Conservation (phyloP, 2,113 vertebrate species). For the Coregonus clupeaformis region DNA sequence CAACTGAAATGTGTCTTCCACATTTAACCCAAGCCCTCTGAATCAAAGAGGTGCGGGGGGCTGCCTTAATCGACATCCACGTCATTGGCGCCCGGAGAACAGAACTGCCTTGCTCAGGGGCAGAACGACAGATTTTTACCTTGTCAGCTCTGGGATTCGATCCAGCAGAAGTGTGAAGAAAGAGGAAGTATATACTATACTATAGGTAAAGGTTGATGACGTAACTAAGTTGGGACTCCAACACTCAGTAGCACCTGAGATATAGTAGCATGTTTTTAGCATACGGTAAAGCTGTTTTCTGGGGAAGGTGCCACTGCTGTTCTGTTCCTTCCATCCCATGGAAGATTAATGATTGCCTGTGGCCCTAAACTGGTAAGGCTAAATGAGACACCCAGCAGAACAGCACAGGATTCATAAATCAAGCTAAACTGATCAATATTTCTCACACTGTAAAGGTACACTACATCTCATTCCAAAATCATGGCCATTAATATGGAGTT, state of each 20-base stretch:
- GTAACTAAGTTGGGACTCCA: neutral
- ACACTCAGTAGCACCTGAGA: constrained; percentile 20
- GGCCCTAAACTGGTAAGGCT: constrained; percentile 57
- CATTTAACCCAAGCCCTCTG: too few relatives aligned
- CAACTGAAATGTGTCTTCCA: too few relatives aligned
- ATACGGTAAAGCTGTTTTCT: constrained; percentile 60
- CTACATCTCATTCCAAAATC: too few relatives aligned
- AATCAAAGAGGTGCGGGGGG: too few relatives aligned
- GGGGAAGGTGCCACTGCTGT: constrained; percentile 45
- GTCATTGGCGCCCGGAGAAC: too few relatives aligned
- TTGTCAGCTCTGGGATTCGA: too few relatives aligned
- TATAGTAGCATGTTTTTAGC: constrained; percentile 33
- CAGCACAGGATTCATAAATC: constrained; percentile 74
- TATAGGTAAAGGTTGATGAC: neutral
- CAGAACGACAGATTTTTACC: too few relatives aligned
- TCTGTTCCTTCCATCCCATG: constrained; percentile 45
- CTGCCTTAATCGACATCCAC: too few relatives aligned
- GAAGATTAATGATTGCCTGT: constrained; percentile 72
- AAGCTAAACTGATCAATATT: constrained; percentile 77
- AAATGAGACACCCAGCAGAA: constrained; percentile 61
- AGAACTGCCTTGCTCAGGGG: too few relatives aligned
- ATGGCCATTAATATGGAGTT: too few relatives aligned
- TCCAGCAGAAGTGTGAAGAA: neutral
- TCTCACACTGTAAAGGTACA: constrained; percentile 57
- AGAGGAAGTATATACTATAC: neutral